phyloP scores from a whole-genome alignment of 2,113 vertebrate species.

The Ptilonorhynchus violaceus region DNA sequence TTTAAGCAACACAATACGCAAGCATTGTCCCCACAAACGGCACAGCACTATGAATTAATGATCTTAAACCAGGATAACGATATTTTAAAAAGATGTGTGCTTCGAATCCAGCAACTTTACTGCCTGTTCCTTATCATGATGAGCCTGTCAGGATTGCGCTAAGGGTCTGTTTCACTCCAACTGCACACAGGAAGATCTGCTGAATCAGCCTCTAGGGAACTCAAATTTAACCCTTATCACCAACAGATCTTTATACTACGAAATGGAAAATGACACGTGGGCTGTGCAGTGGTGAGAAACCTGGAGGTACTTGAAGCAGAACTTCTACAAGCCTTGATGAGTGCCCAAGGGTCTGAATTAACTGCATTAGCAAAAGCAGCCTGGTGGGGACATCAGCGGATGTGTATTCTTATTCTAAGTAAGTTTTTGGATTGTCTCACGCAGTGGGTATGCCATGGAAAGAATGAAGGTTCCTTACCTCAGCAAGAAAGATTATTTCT shows the following conservation, averaged over 20 bases:
- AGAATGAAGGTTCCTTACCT: neutral
- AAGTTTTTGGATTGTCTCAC: neutral
- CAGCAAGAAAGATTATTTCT: neutral
- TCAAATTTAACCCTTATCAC: neutral
- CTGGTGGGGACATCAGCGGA: neutral
- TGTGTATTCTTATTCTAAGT: neutral
- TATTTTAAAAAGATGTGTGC: neutral
- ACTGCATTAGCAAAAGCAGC: neutral
- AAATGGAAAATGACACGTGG: neutral
- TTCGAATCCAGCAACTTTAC: neutral
- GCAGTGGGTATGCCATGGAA: neutral
- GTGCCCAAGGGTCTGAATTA: neutral
- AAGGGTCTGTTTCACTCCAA: neutral
- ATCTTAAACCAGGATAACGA: neutral
- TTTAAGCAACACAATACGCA: neutral
- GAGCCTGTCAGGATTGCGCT: fast-evolving
- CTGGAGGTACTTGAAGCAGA: neutral
- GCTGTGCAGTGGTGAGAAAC: neutral
- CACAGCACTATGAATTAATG: fast-evolving
- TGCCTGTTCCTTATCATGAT: neutral
- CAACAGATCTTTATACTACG: fast-evolving
- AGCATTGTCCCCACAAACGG: neutral
- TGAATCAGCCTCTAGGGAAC: neutral
- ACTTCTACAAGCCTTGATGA: neutral
- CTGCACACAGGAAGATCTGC: neutral